Base-by-base conservation (phyloP, 2,797 vertebrate species). In the Chrosomus eos region DNA sequence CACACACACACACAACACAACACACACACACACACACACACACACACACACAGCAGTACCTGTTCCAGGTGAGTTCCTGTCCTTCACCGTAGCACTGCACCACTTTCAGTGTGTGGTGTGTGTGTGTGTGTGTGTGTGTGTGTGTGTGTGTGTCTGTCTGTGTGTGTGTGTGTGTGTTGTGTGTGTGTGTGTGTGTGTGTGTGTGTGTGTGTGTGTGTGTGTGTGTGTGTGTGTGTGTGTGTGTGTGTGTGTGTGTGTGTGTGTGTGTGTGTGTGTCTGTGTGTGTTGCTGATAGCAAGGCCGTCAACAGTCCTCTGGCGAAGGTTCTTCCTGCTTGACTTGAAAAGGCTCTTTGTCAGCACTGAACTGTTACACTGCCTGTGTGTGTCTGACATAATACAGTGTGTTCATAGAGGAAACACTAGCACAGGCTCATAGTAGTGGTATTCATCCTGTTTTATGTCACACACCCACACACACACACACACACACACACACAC, bases 231-330 rank as follows among this genome's bases (percentile, higher is more conserved):
- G 33, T 55, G 5, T 21, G 45, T 48, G 33, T 67, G 45, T n/a
- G 6, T 60, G 31, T 26, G 78, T 53, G 28, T 53, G 72, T 60
- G 21, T 28, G 51, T 38, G 23, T 58, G 64, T 70, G 33, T 55
- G 5, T 26, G 36, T 48, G 33, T 58, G 45, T 31, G 6, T 62
- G 31, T 33, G 72, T 64, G 31, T 66, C 66, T 62, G 23, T 28
- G 51, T 38, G 13, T 71, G 1, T 36, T 62, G 51, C 58, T 45
- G 43, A 18, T 21, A 40, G 67, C 38, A 72, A 45, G 62, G 55
- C 71, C 40, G 64, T 79, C 81, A 78, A 85, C 81, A 87, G 75
- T 76, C 83, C 82, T 85, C 68, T 75, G 60, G 33, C 53, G 28
- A 36, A 80, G 84, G 68, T 45, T 85, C 62, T 64, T 77, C 84